These are phyloP conservation scores for Callaeas wilsoni DNA, from an alignment of 2,113 vertebrate species.

Conservation along the genomic window DNA sequence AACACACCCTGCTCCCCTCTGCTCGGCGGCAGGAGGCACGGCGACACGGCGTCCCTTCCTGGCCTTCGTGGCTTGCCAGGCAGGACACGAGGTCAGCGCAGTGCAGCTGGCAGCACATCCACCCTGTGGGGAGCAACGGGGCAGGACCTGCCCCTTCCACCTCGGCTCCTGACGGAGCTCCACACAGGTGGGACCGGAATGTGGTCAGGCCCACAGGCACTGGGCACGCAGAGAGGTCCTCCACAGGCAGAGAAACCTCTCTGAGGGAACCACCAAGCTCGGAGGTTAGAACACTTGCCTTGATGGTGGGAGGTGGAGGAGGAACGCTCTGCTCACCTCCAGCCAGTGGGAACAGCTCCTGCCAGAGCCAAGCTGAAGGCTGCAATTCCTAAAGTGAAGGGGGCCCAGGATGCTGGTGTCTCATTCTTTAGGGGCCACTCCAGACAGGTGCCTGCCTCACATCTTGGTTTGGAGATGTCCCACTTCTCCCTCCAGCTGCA, in stretches of 20 bases:
- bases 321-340: background rate
- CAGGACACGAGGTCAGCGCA: background rate
- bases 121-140: background rate
- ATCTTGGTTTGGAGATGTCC: background rate
- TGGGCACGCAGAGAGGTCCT: background rate
- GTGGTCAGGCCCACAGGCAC: background rate
- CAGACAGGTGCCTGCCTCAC: background rate
- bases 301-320: background rate
- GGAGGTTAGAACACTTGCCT: background rate
- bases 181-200: rapidly evolving
- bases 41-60: rapidly evolving
- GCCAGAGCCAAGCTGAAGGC: background rate
- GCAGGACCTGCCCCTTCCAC: background rate
- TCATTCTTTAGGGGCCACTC: background rate
- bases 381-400: background rate
- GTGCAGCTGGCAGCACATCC: rapidly evolving
- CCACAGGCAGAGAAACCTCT: background rate
- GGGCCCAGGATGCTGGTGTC: background rate
- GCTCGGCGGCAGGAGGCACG: background rate
- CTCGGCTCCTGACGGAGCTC: background rate
- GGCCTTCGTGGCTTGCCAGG: background rate
- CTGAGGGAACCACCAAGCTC: background rate
- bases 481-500: background rate
- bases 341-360: background rate
- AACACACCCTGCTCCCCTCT: background rate